Conservation (phyloP, 2,797 vertebrate genomes). For the Oreochromis mossambicus region DNA sequence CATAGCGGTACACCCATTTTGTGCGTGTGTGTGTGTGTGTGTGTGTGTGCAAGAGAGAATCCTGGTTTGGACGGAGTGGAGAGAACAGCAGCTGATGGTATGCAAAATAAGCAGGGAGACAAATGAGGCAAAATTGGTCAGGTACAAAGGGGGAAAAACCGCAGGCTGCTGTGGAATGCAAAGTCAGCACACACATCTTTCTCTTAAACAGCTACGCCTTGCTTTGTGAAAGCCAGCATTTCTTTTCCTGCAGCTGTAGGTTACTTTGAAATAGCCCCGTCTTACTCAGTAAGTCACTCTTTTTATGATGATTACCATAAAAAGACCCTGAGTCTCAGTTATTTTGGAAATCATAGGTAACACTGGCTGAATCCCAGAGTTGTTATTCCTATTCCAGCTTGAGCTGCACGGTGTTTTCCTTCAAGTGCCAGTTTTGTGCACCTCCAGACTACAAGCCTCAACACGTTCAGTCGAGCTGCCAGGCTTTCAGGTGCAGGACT, state of each 20-base stretch:
- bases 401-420: not conserved
- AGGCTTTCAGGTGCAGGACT: not conserved
- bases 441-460: not conserved
- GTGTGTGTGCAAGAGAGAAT: not conserved
- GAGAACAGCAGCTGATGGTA: conserved; percentile 39
- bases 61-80: not conserved
- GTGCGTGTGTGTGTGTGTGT: not conserved
- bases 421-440: not conserved
- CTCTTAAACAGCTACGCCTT: conserved; percentile 35
- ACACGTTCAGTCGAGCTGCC: not conserved
- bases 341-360: not conserved
- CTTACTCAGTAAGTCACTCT: not conserved
- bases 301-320: not conserved
- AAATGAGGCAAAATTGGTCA: conserved; percentile 62
- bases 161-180: conserved; percentile 63
- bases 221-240: conserved; percentile 6
- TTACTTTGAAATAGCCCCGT: not conserved
- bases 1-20: not conserved
- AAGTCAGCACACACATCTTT: conserved; percentile 53
- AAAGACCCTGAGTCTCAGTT: not conserved
- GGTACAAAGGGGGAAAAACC: conserved; percentile 56
- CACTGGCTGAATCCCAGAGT: not conserved
- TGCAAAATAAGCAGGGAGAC: conserved; percentile 57
- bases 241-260: not conserved
- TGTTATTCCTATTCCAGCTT: not conserved